These are phyloP conservation scores for Prunella fulvescens DNA, from an alignment of 2,113 vertebrate species.

Conservation along the genomic window DNA sequence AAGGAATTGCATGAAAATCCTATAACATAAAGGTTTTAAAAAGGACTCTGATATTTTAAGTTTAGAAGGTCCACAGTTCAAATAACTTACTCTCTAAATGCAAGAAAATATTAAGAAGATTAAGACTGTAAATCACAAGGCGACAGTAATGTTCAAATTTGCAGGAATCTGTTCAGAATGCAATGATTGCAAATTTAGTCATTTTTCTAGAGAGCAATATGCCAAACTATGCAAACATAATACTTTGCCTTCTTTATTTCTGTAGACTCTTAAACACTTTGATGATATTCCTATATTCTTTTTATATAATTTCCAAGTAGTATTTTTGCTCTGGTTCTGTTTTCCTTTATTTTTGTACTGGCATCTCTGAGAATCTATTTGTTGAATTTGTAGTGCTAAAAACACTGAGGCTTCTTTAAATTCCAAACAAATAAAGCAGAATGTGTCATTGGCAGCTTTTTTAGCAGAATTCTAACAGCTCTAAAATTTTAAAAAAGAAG, in stretches of 20 bases:
- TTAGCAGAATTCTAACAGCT: not conserved
- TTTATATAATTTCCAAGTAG: not conserved
- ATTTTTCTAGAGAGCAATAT: not conserved
- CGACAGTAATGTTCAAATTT: not conserved
- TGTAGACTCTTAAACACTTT: not conserved
- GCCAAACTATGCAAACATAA: not conserved
- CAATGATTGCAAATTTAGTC: not conserved
- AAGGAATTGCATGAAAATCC: not conserved
- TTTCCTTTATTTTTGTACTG: not conserved
- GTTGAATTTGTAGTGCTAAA: not conserved
- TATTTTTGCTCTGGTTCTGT: not conserved
- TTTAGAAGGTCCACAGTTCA: not conserved
- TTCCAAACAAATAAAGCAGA: not conserved
- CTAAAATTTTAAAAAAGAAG: not conserved
- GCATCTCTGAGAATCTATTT: not conserved
- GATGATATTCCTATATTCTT: not conserved
- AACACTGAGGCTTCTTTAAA: not conserved
- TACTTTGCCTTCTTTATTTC: not conserved
- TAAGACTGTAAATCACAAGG: not conserved
- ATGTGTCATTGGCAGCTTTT: not conserved
- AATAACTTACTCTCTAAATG: not conserved
- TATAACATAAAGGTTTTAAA: not conserved
- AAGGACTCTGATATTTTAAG: not conserved
- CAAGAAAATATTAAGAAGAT: not conserved
- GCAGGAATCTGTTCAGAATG: not conserved